Evolutionary conservation across 64 coral and sea anemone species (phyloP), one percentile per base, ranked within the genome.

Genomic region (Catalaphyllia jardinei): DNA sequence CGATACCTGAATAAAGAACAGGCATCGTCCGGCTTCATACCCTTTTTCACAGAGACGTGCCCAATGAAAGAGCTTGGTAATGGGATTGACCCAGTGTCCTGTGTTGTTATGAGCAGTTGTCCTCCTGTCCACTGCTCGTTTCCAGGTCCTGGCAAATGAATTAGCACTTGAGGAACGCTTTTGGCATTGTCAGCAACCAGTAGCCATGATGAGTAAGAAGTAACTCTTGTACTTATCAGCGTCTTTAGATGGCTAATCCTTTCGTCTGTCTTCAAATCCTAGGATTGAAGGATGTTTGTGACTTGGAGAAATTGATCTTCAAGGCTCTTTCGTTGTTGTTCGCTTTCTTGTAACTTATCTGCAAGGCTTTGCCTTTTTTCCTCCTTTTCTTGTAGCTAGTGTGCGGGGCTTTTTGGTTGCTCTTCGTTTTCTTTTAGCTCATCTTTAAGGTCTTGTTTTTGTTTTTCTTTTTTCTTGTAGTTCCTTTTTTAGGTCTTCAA

Each of bases 101-200:
- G 87, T 10, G 93, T 94, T 3, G 88, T 90, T 20, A 94, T 77
- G 7, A 94, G 51, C 46, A 94, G 55, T 39, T 90, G 88, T 38
- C 93, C 93, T 61, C 79, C 39, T 49, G 60, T 67, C 54, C 64
- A 72, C 18, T 61, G 82, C 75, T 82, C 85, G 30, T 90, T 75
- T 73, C 82, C 82, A 4, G 25, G n/a, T 59, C 71, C 55, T 15
- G 92, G 92, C 19, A 89, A 78, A 49, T 50, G 77, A 3, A 62
- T 16, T 20, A 29, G 60, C 31, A 84, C 17, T 52, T 59, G 31
- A 52, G 78, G 62, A 1, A 94, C 15, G 31, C 86, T 29, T 20
- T 31, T 59, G 20, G 89, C 92, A 35, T 94, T 90, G 25, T 89
- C 87, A 4, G 89, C 79, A 62, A 94, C 78, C 29, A 90, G 74